Conservation (phyloP, 1,140 invertebrate species). For the Achatina immaculata region DNA sequence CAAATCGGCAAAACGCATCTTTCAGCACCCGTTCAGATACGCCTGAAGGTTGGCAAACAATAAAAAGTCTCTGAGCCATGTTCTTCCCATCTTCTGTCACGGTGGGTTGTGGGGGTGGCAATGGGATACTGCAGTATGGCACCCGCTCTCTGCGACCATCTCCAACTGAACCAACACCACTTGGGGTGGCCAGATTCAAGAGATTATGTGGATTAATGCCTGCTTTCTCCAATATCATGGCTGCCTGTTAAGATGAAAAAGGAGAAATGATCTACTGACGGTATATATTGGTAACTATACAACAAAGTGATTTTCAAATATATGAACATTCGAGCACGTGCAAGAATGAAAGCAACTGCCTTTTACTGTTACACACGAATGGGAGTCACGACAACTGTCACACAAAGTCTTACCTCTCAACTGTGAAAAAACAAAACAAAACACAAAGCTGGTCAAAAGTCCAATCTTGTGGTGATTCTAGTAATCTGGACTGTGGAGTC, state of each 20-base stretch:
- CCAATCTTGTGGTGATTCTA: too few relatives aligned
- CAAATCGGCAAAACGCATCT: conserved; percentile 92
- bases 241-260: conserved; percentile 51
- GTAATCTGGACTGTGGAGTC: too few relatives aligned
- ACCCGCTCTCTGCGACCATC: conserved; percentile 69
- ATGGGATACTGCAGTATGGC: conserved; percentile 77
- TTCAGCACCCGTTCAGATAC: conserved; percentile 84
- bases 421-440: too few relatives aligned
- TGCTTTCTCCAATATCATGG: conserved; percentile 62
- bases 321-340: too few relatives aligned
- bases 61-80: conserved; percentile 76
- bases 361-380: too few relatives aligned
- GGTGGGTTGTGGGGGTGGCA: conserved; percentile 80
- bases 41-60: conserved; percentile 79
- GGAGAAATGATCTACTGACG: not conserved
- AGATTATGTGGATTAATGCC: conserved; percentile 62
- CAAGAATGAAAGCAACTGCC: too few relatives aligned
- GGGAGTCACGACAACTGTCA: too few relatives aligned
- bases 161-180: conserved; percentile 70
- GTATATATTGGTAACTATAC: too few relatives aligned
- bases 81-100: conserved; percentile 79
- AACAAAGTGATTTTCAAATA: too few relatives aligned
- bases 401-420: too few relatives aligned
- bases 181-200: conserved; percentile 13
- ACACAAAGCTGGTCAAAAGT: too few relatives aligned